Base-by-base conservation (phyloP, 2,113 vertebrate genomes). In the Turnix velox region DNA sequence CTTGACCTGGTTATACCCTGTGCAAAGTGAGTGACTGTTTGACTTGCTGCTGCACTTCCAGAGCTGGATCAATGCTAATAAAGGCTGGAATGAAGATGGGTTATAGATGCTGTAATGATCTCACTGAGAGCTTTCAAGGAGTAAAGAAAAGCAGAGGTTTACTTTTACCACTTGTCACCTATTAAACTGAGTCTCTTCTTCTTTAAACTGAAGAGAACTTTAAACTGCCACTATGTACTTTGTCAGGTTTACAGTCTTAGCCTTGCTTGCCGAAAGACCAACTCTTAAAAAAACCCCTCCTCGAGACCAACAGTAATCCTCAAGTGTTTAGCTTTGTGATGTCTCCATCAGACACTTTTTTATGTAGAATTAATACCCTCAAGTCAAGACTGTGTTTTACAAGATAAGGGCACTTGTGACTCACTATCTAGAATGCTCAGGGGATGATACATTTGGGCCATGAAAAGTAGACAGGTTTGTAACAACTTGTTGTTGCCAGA, bases 231-330 rank as follows among this genome's bases (percentile, higher is more conserved):
- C 2, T 4, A 2, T 74, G 46, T 43, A 68, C 33, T 33, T 79
- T 81, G 73, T 88, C 62, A 46, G 84, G 88, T 88, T 94, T 80
- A 75, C 52, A 66, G 14, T 81, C 6, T 73, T 51, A 81, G 35
- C 52, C 55, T 90, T 57, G 58, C 33, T 90, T 0, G 0, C 51
- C 74, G 74, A 33, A 94, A 92, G 40, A 88, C 22, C 42, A 90
- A 1, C 57, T 88, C 59, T 74, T 68, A 71, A 72, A 89, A 95
- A 69, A 35, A 4, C 3, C 1, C 1, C n/a, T n/a, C n/a, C n/a
- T 18, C 48, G 90, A 87, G 90, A 80, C 48, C 42, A 73, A 24
- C 73, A 63, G 45, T 94, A 93, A 94, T 90, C 68, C 71, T 86
- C n/a, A 65, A 67, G 27, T 22, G 18, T 73, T 73, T 65, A 39